These are phyloP conservation scores for Hemithea aestivaria DNA, from an alignment of 2,888 invertebrate genomes.

Conservation along the genomic window DNA sequence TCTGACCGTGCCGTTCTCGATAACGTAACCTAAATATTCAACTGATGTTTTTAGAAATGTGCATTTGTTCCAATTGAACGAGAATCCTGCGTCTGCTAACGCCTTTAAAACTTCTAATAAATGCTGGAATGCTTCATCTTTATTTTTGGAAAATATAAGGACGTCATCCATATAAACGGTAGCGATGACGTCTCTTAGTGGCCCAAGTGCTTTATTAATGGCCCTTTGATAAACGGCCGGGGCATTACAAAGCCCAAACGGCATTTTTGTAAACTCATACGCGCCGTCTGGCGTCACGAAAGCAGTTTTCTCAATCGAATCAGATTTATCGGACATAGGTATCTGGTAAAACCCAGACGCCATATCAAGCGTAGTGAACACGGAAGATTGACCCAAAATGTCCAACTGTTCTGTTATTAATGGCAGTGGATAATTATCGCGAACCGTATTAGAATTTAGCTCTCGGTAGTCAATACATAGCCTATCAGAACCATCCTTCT, in stretches of 20 bases:
- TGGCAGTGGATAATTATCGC: too few relatives aligned
- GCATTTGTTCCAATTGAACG: conserved; percentile 24
- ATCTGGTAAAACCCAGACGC: conserved; percentile 2
- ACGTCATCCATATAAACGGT: conserved; percentile 11
- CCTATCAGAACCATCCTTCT: conserved; percentile 5
- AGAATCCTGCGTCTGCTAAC: conserved; percentile 17
- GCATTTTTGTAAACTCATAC: conserved; percentile 12
- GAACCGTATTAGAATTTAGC: too few relatives aligned
- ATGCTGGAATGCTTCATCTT: conserved; percentile 4
- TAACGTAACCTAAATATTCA: conserved; percentile 21
- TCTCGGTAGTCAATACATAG: conserved; percentile 1
- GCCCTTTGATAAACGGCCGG: conserved; percentile 10
- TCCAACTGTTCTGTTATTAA: not conserved
- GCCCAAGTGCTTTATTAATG: conserved; percentile 1
- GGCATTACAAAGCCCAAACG: conserved; percentile 16
- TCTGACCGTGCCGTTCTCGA: conserved; percentile 16
- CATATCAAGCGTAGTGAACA: not conserved
- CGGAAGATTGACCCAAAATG: too few relatives aligned
- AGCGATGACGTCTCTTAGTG: conserved; percentile 1
- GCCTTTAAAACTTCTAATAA: conserved; percentile 8
- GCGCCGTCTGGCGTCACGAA: conserved; percentile 8
- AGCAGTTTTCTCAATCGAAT: conserved; percentile 2
- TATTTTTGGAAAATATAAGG: conserved; percentile 1
- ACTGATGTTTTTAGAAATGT: conserved; percentile 16
- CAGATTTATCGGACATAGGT: not conserved